Conservation (phyloP, 1,140 invertebrate genomes). For the Antheraea pernyi region DNA sequence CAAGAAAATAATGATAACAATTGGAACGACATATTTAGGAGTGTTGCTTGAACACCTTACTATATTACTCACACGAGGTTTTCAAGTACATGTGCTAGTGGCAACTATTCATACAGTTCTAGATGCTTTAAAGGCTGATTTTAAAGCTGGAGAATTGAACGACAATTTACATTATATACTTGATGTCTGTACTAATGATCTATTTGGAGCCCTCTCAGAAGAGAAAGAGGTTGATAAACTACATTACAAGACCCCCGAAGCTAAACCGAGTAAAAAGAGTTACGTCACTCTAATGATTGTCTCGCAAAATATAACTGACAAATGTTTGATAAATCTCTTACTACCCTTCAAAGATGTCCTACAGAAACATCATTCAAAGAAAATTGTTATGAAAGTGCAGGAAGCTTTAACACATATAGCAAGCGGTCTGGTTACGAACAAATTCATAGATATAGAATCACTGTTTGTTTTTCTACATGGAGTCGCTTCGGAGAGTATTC, state of each 20-base stretch:
- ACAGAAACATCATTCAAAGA: slow-evolving; percentile 87
- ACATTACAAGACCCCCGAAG: slow-evolving; percentile 88
- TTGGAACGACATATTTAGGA: slow-evolving; percentile 91
- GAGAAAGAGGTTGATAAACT: slow-evolving; percentile 95
- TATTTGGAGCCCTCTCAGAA: slow-evolving; percentile 93
- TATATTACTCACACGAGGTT: slow-evolving; percentile 90
- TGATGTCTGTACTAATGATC: slow-evolving; percentile 92
- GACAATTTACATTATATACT: slow-evolving; percentile 88
- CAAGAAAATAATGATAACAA: slow-evolving; percentile 91
- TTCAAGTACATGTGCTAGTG: slow-evolving; percentile 95
- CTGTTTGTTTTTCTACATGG: slow-evolving; percentile 91
- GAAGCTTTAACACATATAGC: slow-evolving; percentile 89
- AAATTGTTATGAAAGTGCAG: slow-evolving; percentile 88
- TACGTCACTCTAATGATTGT: slow-evolving; percentile 92
- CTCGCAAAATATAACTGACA: slow-evolving; percentile 88
- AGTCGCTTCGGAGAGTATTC: slow-evolving; percentile 89
- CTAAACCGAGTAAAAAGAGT: slow-evolving; percentile 90
- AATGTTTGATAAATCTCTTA: slow-evolving; percentile 87
- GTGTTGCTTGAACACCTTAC: slow-evolving; percentile 91
- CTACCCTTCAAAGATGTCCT: slow-evolving; percentile 92
- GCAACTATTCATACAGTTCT: slow-evolving; percentile 93
- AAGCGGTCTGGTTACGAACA: slow-evolving; percentile 90
- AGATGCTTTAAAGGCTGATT: slow-evolving; percentile 82
- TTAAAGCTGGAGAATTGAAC: slow-evolving; percentile 88
- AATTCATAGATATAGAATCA: slow-evolving; percentile 84